Conservation (phyloP, 2,888 invertebrate genomes). For the Caenorhabditis japonica region DNA sequence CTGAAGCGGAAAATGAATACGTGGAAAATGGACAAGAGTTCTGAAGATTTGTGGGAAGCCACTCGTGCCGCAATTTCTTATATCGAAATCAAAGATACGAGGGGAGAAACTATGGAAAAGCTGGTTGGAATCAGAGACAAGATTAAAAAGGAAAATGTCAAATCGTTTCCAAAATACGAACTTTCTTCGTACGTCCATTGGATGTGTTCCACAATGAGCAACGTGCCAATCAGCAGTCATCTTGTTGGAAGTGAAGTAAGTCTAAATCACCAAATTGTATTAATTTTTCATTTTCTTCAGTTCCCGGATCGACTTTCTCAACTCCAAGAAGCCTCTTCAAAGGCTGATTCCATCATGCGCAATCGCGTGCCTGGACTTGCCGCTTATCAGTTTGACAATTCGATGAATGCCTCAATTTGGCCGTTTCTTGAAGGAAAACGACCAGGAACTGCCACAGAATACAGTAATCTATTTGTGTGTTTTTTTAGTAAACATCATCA, state of each 20-base stretch:
- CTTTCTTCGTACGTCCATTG: conserved; percentile 26
- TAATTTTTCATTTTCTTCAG: conserved; percentile 24
- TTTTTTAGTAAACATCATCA: too few relatives aligned
- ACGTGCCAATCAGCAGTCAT: not conserved
- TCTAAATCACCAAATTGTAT: not conserved
- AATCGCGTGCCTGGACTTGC: conserved; percentile 32
- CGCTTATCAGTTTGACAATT: conserved; percentile 36
- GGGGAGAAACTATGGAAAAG: conserved; percentile 4
- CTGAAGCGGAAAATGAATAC: conserved; percentile 25
- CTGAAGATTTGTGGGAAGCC: conserved; percentile 3
- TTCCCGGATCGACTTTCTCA: conserved; percentile 40
- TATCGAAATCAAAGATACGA: not conserved
- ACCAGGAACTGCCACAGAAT: conserved; percentile 18
- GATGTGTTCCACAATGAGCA: conserved; percentile 32
- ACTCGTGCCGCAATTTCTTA: not conserved
- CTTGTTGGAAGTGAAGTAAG: conserved; percentile 13
- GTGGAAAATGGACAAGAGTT: conserved; percentile 21
- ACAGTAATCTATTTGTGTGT: conserved; percentile 9
- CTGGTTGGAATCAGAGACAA: conserved; percentile 12
- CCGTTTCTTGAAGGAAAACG: conserved; percentile 13
- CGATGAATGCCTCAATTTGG: conserved; percentile 6
- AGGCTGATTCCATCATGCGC: conserved; percentile 30
- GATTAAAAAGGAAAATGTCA: conserved; percentile 18
- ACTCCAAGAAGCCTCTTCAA: conserved; percentile 9
- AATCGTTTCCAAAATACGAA: conserved; percentile 31